These are phyloP conservation scores for Lepidochrysops patricia DNA, from an alignment of 2,888 invertebrate species.

Conservation along the genomic window DNA sequence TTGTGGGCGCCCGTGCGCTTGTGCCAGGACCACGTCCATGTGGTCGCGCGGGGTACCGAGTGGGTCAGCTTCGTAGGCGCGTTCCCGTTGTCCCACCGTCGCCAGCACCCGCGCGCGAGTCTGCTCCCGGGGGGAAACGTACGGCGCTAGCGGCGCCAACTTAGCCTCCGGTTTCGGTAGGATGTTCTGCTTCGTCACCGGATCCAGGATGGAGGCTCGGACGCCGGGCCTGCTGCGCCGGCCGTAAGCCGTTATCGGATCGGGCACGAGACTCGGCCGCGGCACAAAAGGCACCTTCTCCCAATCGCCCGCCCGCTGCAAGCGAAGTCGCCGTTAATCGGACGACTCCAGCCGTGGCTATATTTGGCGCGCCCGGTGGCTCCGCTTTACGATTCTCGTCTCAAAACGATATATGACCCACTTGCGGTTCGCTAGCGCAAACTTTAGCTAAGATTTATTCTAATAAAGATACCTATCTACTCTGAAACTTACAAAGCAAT, in stretches of 20 bases:
- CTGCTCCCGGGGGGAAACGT: constrained; percentile 79
- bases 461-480: constrained; percentile 22
- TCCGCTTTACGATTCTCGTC: constrained; percentile 57
- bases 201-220: constrained; percentile 63
- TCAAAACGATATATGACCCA: constrained; percentile 60
- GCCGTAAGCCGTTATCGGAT: constrained; percentile 90
- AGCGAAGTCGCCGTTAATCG: constrained; percentile 74
- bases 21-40: constrained; percentile 79
- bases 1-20: constrained; percentile 73
- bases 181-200: constrained; percentile 77
- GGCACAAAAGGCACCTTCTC: constrained; percentile 91
- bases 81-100: constrained; percentile 74
- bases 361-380: constrained; percentile 73
- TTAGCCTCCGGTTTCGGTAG: constrained; percentile 74
- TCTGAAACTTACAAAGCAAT: constrained; percentile 48
- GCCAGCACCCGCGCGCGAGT: constrained; percentile 78
- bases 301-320: constrained; percentile 89
- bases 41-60: constrained; percentile 76
- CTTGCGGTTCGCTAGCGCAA: constrained; percentile 46
- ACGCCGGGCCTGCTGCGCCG: constrained; percentile 73
- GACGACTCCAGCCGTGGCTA: constrained; percentile 70
- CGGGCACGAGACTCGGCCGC: constrained; percentile 87
- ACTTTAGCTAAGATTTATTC: constrained; percentile 30
- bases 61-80: constrained; percentile 73
- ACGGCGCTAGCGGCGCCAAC: constrained; percentile 77